A percentile compares a stretch with the other conserved stretches of the same genome.
These are phyloP conservation scores for Hippopotamus amphibius DNA, from an alignment of 2,113 vertebrate genomes.

Conservation along the genomic window DNA sequence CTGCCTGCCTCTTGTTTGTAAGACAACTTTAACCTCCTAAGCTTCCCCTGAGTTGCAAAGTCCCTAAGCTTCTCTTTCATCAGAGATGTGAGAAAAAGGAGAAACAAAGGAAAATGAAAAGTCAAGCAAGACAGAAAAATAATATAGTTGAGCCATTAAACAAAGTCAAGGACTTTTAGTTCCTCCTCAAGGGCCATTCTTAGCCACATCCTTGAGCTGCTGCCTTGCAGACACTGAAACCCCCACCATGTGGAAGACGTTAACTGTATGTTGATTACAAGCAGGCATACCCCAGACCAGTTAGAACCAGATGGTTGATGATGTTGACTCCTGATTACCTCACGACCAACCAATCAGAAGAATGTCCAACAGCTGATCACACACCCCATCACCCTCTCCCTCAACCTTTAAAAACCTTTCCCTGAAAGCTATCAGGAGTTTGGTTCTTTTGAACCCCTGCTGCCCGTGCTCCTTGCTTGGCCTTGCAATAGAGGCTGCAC, in stretches of 20 bases:
- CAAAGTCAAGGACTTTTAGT: neutral
- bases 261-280: neutral
- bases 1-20: neutral
- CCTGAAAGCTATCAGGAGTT: neutral
- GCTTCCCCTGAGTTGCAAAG: neutral
- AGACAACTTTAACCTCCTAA: neutral
- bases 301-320: neutral
- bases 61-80: neutral
- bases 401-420: neutral
- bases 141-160: neutral
- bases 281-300: neutral
- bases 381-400: neutral
- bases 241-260: fast-evolving
- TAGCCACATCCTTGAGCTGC: neutral
- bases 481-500: neutral
- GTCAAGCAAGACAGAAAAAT: neutral
- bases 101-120: neutral
- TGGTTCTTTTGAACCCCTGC: neutral
- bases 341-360: neutral
- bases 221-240: neutral
- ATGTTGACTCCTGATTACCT: neutral
- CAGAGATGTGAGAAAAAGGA: neutral
- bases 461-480: neutral
- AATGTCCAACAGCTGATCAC: neutral
- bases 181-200: neutral